phyloP scores from a whole-genome alignment of 1,140 invertebrate species.

The Drosophila rhopaloa region DNA sequence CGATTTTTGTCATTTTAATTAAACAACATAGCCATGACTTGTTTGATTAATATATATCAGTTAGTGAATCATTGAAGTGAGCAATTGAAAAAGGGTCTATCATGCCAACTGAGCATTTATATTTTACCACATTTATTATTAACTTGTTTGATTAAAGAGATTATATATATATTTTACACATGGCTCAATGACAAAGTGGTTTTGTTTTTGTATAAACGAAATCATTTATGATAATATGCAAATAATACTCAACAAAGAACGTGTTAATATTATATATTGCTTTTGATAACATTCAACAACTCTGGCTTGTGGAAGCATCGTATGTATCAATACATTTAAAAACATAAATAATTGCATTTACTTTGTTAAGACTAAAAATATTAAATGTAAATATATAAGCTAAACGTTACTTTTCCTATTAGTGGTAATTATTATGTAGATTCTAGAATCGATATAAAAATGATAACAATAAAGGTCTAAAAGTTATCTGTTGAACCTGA shows the following conservation, averaged over 20 bases:
- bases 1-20: background rate
- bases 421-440: no score
- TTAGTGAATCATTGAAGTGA: slow-evolving; percentile 11
- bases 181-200: background rate
- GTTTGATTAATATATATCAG: slow-evolving; percentile 1
- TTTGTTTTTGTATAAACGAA: slow-evolving; percentile 9
- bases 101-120: slow-evolving; percentile 14
- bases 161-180: slow-evolving; percentile 9
- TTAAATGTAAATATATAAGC: no score
- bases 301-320: background rate
- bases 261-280: slow-evolving; percentile 8
- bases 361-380: no score
- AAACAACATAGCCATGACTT: background rate
- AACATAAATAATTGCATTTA: background rate
- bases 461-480: no score
- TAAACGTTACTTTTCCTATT: no score
- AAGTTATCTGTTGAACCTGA: no score
- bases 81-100: slow-evolving; percentile 29
- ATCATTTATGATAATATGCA: slow-evolving; percentile 20
- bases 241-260: slow-evolving; percentile 3
- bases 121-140: slow-evolving; percentile 9
- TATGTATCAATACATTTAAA: background rate
- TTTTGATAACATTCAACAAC: slow-evolving; percentile 8
- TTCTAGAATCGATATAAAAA: no score
- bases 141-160: slow-evolving; percentile 9